These are phyloP conservation scores for Lamproptera curius DNA, from an alignment of 2,888 invertebrate species.

Conservation along the genomic window DNA sequence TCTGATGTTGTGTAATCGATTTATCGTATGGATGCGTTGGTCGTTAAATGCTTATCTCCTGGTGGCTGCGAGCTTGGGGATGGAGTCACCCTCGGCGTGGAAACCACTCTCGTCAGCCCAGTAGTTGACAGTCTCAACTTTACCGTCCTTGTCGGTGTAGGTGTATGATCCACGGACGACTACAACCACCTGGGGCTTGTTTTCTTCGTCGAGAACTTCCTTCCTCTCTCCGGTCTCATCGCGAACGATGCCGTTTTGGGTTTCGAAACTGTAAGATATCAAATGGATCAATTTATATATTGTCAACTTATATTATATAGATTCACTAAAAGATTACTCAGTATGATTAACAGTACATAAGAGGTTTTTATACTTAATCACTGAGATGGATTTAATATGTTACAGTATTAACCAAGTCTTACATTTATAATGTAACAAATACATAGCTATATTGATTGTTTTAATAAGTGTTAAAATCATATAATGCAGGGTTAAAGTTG, in stretches of 20 bases:
- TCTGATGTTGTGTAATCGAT: conserved; percentile 26
- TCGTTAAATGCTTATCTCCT: conserved; percentile 32
- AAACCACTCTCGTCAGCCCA: conserved; percentile 81
- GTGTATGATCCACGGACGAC: conserved; percentile 78
- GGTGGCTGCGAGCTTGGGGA: conserved; percentile 71
- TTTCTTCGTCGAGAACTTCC: conserved; percentile 69
- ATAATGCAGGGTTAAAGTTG: too few relatives aligned
- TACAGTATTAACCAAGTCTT: too few relatives aligned
- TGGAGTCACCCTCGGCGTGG: conserved; percentile 78
- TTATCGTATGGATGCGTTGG: conserved; percentile 23
- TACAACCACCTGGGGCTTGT: conserved; percentile 74
- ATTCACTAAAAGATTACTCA: background rate
- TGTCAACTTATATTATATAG: conserved; percentile 4
- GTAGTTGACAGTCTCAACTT: conserved; percentile 69
- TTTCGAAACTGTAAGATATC: conserved; percentile 70
- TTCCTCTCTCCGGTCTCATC: conserved; percentile 67
- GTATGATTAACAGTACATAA: too few relatives aligned
- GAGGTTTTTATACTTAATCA: too few relatives aligned
- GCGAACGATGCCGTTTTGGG: conserved; percentile 74
- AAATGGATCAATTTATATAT: conserved; percentile 2
- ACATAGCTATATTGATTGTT: too few relatives aligned
- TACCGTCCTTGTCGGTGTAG: conserved; percentile 77
- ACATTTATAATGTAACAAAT: too few relatives aligned
- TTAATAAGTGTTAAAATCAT: too few relatives aligned
- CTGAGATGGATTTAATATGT: too few relatives aligned